These are phyloP conservation scores for Cranoglanis bouderius DNA, from an alignment of 2,113 vertebrate species.

Conservation along the genomic window DNA sequence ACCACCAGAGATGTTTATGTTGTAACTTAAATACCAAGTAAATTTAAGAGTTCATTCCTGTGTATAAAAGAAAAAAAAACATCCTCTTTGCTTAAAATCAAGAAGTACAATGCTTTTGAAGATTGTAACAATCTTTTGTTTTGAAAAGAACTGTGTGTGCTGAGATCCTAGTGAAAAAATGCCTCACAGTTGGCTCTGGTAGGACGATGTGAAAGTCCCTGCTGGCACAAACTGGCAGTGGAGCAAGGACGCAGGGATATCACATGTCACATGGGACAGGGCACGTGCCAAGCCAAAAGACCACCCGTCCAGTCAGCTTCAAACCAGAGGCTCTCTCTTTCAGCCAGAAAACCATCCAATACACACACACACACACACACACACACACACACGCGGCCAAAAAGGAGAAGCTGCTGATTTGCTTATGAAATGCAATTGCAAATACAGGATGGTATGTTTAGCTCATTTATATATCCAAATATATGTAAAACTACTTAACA, in stretches of 20 bases:
- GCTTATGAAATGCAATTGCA: not conserved
- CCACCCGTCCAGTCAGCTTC: constrained; percentile 45
- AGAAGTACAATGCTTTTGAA: constrained; percentile 38
- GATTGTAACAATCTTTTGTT: constrained; percentile 32
- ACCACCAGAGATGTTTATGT: not conserved
- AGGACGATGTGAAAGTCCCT: constrained; percentile 44
- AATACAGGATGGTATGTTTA: not conserved
- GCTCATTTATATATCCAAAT: not conserved
- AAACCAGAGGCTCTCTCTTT: constrained; percentile 44
- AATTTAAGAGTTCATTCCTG: not conserved
- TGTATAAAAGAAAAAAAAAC: not conserved
- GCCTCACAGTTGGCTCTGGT: constrained; percentile 39
- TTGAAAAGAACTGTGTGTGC: constrained; percentile 25
- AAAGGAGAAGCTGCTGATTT: not conserved
- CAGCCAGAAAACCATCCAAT: constrained; percentile 40
- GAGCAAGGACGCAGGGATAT: constrained; percentile 38
- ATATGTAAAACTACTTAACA: not conserved
- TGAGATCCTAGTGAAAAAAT: constrained; percentile 40
- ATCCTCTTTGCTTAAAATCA: constrained; percentile 15
- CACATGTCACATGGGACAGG: constrained; percentile 48
- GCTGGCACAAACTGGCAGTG: constrained; percentile 45
- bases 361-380: constrained; percentile 38
- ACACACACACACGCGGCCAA: constrained; percentile 22
- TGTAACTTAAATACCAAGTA: not conserved
- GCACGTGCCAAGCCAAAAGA: constrained; percentile 56